Percentiles rank a stretch among this genome's conserved stretches.
phyloP scores from a whole-genome alignment of 30 jellyfish, hydroid and myxozoan species.

The Hydra vulgaris region DNA sequence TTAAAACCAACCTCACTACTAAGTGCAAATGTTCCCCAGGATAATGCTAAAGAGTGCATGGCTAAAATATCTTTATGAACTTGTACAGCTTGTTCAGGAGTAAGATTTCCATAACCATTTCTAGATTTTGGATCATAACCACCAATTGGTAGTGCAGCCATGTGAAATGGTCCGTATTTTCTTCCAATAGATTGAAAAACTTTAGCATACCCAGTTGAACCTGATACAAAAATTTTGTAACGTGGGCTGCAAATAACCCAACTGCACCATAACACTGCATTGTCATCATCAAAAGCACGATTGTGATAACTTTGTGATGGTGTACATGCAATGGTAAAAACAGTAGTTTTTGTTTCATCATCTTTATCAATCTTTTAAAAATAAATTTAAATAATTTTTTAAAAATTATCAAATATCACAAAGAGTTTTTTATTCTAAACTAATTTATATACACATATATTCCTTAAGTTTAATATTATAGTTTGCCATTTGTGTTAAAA shows the following conservation, averaged over 20 bases:
- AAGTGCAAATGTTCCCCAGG: conserved; percentile 93
- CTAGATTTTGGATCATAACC: conserved; percentile 88
- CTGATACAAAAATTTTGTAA: conserved; percentile 73
- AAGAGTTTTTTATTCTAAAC: no score
- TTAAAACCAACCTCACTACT: conserved; percentile 67
- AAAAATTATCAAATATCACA: no score
- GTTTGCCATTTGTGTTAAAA: no score
- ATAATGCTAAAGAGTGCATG: conserved; percentile 92
- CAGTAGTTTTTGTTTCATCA: conserved; percentile 77
- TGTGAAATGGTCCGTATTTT: conserved; percentile 94
- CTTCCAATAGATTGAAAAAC: conserved; percentile 91
- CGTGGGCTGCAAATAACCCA: conserved; percentile 87
- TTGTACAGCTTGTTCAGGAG: conserved; percentile 96
- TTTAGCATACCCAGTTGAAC: conserved; percentile 86
- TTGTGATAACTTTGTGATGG: conserved; percentile 89
- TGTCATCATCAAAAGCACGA: conserved; percentile 79
- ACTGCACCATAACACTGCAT: conserved; percentile 85
- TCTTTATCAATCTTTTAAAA: conserved; percentile 54
- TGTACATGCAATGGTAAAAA: conserved; percentile 70
- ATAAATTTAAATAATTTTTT: neutral
- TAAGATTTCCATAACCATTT: conserved; percentile 70
- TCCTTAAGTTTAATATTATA: no score
- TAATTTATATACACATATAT: no score
- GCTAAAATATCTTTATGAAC: conserved; percentile 85
- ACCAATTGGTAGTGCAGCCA: conserved; percentile 98